Evolutionary conservation across 23 tunicate species (phyloP).

Genomic region (Clavelina lepadiformis): DNA sequence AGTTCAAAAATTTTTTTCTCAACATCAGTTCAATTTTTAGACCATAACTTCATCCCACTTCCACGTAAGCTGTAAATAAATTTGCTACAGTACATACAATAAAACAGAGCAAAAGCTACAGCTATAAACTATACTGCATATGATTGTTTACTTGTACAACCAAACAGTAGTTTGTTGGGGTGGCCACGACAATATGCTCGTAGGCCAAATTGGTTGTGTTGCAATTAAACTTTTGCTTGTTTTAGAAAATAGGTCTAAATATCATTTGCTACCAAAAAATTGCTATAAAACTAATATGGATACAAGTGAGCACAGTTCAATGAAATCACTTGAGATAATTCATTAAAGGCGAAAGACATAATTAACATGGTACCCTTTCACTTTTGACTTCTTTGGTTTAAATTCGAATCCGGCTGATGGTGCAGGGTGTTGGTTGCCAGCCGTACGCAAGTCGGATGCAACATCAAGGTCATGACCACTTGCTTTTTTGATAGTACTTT

Average conservation of each 20-base stretch:
- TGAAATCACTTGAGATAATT: not conserved
- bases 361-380: slow-evolving; percentile 79
- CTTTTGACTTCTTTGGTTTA: slow-evolving; percentile 83
- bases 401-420: slow-evolving; percentile 73
- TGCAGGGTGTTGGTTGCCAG: slow-evolving; percentile 41
- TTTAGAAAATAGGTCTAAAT: not conserved
- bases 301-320: too few relatives aligned
- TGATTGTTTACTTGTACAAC: too few relatives aligned
- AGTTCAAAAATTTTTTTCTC: too few relatives aligned
- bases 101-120: too few relatives aligned
- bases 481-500: slow-evolving; percentile 54
- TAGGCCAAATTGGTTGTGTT: too few relatives aligned
- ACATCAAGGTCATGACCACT: slow-evolving; percentile 42
- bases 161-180: too few relatives aligned
- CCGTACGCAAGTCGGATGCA: slow-evolving; percentile 16
- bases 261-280: not conserved
- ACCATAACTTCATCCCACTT: slow-evolving; percentile 52
- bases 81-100: not conserved
- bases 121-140: too few relatives aligned
- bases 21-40: slow-evolving; percentile 17
- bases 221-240: not conserved
- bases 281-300: not conserved
- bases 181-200: not conserved
- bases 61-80: slow-evolving; percentile 29
- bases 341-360: not conserved